Percentiles rank a stretch among this genome's conserved stretches.
These are phyloP conservation scores for Epizoanthus fatuus DNA, from an alignment of 92 coral and sea anemone species.

Conservation along the genomic window DNA sequence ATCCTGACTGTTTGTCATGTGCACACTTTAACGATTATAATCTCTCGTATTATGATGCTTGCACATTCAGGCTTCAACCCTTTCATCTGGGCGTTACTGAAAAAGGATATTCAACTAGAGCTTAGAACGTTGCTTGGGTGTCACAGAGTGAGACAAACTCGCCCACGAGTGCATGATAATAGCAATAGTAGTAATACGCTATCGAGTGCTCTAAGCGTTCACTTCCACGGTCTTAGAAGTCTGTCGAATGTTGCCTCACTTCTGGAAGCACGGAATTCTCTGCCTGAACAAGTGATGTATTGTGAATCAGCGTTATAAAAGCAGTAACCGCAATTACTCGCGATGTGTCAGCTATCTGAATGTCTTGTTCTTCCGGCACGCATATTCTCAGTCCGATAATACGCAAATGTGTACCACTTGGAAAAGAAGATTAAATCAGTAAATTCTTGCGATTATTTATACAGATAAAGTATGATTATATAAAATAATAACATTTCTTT, in stretches of 20 bases:
- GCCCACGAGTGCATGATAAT: not conserved
- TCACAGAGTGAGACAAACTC: not conserved
- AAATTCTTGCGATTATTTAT: too few species aligned
- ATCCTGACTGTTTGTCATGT: not conserved
- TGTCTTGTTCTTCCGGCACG: too few species aligned
- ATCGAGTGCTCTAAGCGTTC: not conserved
- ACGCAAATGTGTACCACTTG: too few species aligned
- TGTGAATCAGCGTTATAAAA: not conserved
- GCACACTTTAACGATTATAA: not conserved
- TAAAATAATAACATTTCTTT: too few species aligned
- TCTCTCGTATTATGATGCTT: not conserved
- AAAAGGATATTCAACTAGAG: conserved; percentile 3
- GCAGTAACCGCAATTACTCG: not conserved
- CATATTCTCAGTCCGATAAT: too few species aligned
- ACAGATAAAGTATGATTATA: too few species aligned
- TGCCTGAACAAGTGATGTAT: not conserved
- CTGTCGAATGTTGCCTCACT: not conserved
- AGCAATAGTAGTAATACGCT: not conserved
- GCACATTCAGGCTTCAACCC: conserved; percentile 1
- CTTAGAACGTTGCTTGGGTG: not conserved
- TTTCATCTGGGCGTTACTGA: conserved; percentile 5
- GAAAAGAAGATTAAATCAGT: too few species aligned
- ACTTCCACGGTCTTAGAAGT: not conserved
- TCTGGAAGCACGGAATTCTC: not conserved
- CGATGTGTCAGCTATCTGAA: too few species aligned